Evolutionary conservation across 2,113 vertebrate species (phyloP).

Genomic region (Leptobrachium leishanense): DNA sequence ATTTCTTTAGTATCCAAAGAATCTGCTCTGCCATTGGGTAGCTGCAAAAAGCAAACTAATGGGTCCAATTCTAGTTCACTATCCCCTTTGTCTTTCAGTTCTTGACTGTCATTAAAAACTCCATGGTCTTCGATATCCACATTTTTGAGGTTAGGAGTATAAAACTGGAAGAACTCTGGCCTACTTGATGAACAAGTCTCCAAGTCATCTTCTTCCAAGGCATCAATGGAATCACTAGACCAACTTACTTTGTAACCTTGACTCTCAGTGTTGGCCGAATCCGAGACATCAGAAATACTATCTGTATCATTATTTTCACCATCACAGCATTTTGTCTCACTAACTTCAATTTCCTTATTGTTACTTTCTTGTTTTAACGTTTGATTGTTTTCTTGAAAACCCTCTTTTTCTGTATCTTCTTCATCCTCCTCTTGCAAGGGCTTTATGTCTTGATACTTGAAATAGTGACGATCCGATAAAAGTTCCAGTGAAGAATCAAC

Average conservation of each 20-base stretch:
- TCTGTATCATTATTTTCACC: constrained; percentile 57
- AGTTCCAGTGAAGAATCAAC: constrained; percentile 76
- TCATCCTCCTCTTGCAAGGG: constrained; percentile 60
- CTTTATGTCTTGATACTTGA: constrained; percentile 54
- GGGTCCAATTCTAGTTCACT: constrained; percentile 57
- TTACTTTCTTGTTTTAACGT: constrained; percentile 17
- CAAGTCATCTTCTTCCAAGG: constrained; percentile 82
- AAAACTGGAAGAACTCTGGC: constrained; percentile 64
- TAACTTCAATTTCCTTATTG: background rate
- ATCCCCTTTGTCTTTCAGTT: constrained; percentile 55
- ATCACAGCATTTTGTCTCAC: background rate
- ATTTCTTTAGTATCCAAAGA: constrained; percentile 39
- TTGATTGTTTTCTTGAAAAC: constrained; percentile 52
- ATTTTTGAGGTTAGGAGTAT: constrained; percentile 65
- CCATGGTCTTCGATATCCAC: constrained; percentile 14
- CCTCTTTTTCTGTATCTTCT: constrained; percentile 52
- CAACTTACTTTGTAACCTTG: constrained; percentile 80
- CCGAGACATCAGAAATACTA: constrained; percentile 76
- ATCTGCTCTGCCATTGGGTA: constrained; percentile 61
- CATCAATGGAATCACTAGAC: constrained; percentile 85
- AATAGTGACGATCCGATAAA: constrained; percentile 52
- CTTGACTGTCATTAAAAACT: constrained; percentile 3
- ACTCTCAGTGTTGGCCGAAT: constrained; percentile 79
- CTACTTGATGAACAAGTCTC: constrained; percentile 73
- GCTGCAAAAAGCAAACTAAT: constrained; percentile 72